These are phyloP conservation scores for Thalassarche chlororhynchos DNA, from an alignment of 2,113 vertebrate species.

Conservation along the genomic window DNA sequence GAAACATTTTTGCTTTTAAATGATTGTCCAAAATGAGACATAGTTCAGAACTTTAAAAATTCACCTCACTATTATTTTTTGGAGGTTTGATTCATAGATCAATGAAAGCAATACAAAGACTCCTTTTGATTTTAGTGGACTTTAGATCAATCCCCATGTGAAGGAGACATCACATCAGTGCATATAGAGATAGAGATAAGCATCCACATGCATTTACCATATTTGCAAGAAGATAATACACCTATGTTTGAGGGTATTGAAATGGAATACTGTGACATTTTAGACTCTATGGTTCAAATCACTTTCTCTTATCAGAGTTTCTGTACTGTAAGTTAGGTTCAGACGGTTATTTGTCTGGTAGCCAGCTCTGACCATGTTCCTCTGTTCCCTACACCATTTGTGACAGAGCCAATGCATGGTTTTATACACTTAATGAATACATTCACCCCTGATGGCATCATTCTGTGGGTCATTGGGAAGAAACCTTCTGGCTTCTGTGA, in stretches of 20 bases:
- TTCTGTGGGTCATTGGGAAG: background rate
- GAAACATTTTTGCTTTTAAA: background rate
- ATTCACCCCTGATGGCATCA: background rate
- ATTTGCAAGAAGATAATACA: background rate
- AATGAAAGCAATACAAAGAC: background rate
- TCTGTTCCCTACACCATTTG: background rate
- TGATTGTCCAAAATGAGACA: background rate
- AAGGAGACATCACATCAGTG: background rate
- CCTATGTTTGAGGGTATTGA: background rate
- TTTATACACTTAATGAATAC: background rate
- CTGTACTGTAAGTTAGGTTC: background rate
- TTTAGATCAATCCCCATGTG: background rate
- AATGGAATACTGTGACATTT: background rate
- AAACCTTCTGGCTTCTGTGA: background rate
- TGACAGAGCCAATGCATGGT: background rate
- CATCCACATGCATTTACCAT: background rate
- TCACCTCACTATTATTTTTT: background rate
- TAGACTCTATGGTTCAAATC: background rate
- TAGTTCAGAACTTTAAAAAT: background rate
- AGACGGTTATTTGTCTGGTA: background rate
- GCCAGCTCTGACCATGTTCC: background rate
- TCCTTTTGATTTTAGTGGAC: background rate
- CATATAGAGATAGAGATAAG: background rate
- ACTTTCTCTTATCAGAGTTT: background rate
- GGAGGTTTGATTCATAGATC: background rate